phyloP scores from a whole-genome alignment of 2,888 invertebrate species.

The Drosophila silvestris region DNA sequence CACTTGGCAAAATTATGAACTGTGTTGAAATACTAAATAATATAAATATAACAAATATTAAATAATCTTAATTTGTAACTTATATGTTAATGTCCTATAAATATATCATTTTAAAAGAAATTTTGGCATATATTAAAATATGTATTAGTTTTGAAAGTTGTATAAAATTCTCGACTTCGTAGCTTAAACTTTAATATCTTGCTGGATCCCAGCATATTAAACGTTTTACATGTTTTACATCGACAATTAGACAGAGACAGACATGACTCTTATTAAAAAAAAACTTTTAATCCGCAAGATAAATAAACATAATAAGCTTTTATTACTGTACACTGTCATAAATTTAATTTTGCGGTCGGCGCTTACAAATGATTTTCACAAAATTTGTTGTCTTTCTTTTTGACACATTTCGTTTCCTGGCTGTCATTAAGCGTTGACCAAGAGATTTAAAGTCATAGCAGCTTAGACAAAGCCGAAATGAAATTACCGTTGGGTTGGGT shows the following conservation, averaged over 20 bases:
- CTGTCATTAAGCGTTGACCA: constrained; percentile 42
- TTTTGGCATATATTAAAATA: too few relatives aligned
- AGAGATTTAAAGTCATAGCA: constrained; percentile 38
- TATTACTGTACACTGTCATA: background rate
- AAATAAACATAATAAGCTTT: constrained; percentile 4
- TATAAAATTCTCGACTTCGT: background rate
- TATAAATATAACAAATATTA: background rate
- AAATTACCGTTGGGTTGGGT: constrained; percentile 9
- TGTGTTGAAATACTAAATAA: background rate
- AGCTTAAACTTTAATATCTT: background rate
- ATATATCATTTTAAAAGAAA: too few relatives aligned
- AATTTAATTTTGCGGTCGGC: background rate
- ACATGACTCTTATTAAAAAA: background rate
- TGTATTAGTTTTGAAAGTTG: background rate
- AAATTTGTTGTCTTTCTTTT: constrained; percentile 3
- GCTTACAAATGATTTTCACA: background rate
- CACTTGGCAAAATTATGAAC: background rate
- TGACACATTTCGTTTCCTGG: constrained; percentile 12
- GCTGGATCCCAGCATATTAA: background rate
- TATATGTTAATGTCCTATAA: too few relatives aligned
- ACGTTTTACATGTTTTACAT: background rate
- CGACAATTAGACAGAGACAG: background rate
- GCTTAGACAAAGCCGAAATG: constrained; percentile 41
- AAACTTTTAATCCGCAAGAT: background rate
- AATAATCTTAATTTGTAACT: background rate